phyloP scores from a whole-genome alignment of 2,797 vertebrate species.

The Lepilemur septentrionalis region DNA sequence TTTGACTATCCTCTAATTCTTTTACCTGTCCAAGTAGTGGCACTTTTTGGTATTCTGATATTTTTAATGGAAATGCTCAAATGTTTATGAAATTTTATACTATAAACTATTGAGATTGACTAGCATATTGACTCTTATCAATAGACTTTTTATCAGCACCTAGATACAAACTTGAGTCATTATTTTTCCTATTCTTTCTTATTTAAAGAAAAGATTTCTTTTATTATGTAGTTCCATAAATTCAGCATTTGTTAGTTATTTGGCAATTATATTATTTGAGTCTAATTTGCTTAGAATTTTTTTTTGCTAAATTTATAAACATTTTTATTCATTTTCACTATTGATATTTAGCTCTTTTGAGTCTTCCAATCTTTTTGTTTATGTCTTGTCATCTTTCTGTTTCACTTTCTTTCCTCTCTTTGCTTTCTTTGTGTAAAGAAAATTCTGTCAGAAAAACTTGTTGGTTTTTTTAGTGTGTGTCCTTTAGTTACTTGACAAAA shows the following conservation, averaged over 20 bases:
- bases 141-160: background rate
- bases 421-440: background rate
- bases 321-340: background rate
- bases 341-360: background rate
- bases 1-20: background rate
- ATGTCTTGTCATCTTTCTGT: background rate
- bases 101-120: background rate
- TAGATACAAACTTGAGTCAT: background rate
- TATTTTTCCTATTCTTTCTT: background rate
- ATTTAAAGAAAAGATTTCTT: background rate
- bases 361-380: background rate
- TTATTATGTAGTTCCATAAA: background rate
- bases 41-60: background rate
- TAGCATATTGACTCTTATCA: background rate
- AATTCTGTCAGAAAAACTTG: background rate
- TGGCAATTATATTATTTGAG: background rate
- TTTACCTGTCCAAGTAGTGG: background rate
- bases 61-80: background rate
- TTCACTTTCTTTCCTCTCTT: background rate
- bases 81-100: background rate
- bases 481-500: background rate
- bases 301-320: background rate
- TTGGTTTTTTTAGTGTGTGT: background rate
- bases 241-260: background rate
- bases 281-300: background rate